Conservation (phyloP, 1,140 invertebrate species). For the Pemphigus obesinymphae region DNA sequence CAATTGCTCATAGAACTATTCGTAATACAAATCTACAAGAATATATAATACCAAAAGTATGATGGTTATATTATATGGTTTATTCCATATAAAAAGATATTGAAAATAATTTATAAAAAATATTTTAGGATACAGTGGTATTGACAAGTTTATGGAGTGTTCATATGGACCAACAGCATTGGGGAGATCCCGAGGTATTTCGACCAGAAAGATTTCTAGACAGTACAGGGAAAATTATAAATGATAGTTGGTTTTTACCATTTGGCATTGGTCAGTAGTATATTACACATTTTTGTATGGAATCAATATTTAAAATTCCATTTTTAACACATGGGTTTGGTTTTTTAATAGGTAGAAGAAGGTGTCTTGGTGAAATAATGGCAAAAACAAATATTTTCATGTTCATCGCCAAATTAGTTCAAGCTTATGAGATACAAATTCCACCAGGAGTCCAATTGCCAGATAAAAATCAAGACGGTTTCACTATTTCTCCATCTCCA, state of each 20-base stretch:
- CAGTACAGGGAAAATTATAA: slow-evolving; percentile 54
- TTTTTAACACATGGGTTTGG: background rate
- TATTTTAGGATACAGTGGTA: slow-evolving; percentile 60
- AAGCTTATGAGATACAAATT: slow-evolving; percentile 54
- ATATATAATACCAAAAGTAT: slow-evolving; percentile 63
- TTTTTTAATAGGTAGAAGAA: slow-evolving; percentile 48
- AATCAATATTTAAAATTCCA: background rate
- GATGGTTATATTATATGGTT: too few species aligned
- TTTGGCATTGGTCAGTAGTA: slow-evolving; percentile 63
- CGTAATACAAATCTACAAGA: slow-evolving; percentile 56
- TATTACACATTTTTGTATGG: background rate
- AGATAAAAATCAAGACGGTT: slow-evolving; percentile 53
- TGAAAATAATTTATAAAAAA: background rate
- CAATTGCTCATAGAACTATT: slow-evolving; percentile 59
- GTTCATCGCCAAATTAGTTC: slow-evolving; percentile 55
- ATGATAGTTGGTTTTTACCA: slow-evolving; percentile 60
- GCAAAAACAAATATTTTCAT: slow-evolving; percentile 57
- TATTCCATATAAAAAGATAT: background rate
- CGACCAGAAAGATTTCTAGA: slow-evolving; percentile 68
- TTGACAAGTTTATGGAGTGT: slow-evolving; percentile 64
- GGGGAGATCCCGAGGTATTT: slow-evolving; percentile 66
- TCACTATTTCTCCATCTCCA: slow-evolving; percentile 54
- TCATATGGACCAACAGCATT: slow-evolving; percentile 62
- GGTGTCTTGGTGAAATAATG: slow-evolving; percentile 60
- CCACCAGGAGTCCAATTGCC: slow-evolving; percentile 49